Percentiles rank a stretch among this genome's conserved stretches.
These are phyloP conservation scores for Gryllus longicercus DNA, from an alignment of 2,888 invertebrate genomes.

Conservation along the genomic window DNA sequence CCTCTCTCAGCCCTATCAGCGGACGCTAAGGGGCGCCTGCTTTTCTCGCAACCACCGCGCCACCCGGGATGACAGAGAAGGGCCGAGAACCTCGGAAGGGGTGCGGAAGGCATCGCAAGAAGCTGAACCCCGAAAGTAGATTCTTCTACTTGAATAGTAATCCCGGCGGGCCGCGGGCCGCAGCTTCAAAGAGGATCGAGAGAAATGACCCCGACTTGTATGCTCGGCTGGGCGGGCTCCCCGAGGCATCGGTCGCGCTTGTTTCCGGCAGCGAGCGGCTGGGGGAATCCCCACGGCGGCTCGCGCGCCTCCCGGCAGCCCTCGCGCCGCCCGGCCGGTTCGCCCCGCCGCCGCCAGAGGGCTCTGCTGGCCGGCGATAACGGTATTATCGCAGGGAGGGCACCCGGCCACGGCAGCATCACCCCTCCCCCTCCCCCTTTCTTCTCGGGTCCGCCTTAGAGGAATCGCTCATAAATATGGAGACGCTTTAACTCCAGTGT, in stretches of 20 bases:
- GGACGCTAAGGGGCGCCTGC: too few relatives aligned
- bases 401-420: too few relatives aligned
- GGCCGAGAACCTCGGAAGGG: too few relatives aligned
- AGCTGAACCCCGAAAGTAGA: background rate
- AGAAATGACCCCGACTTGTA: constrained; percentile 17
- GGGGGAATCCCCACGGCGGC: background rate
- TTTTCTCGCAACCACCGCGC: too few relatives aligned
- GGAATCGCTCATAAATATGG: too few relatives aligned
- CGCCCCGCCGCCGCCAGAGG: background rate
- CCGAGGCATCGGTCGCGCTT: background rate
- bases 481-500: too few relatives aligned
- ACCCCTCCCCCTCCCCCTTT: too few relatives aligned
- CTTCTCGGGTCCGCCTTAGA: too few relatives aligned
- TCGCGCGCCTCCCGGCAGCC: background rate
- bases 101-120: background rate
- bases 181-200: background rate
- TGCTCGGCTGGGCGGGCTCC: background rate
- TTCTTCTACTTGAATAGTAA: constrained; percentile 17
- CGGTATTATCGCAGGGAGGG: background rate
- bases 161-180: background rate
- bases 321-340: background rate
- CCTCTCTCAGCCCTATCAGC: too few relatives aligned
- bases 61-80: too few relatives aligned
- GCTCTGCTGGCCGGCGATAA: background rate
- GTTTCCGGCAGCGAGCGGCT: background rate